Base-by-base conservation (phyloP, 2,113 vertebrate genomes). In the Pipa parva region DNA sequence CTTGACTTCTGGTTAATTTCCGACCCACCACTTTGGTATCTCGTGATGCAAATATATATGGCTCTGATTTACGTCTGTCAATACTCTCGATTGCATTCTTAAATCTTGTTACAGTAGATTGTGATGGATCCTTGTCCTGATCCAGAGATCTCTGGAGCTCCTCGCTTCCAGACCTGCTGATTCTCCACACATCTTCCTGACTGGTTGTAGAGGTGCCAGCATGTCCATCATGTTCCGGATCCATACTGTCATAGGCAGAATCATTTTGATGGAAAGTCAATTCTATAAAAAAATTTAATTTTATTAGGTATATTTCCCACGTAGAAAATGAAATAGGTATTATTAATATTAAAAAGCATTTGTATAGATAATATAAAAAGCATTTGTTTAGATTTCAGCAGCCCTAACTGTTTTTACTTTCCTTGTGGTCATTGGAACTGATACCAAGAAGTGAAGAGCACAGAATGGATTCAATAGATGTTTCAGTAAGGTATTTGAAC, bases 191-290 rank as follows among this genome's bases (percentile, higher is more conserved):
- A 5, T 52, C 20, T n/a, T 49, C 24, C 18, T 26, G 50, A 17
- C 66, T 56, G 36, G 28, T 17, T 5, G 68, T 75, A 18, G 71
- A 71, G 2, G 75, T 51, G 15, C 21, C 4, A 1, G 65, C 48
- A 27, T 84, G 83, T 13, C 76, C 72, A 28, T 95, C 92, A 0
- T 68, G 77, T 13, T 98, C 95, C 0, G 87, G 88, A 63, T 96
- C 95, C 0, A 90, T 90, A 83, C 94, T 98, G 78, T 95, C 92
- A 1, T 97, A 97, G 0, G 94, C 95, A 0, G 94, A 98, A 84
- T 98, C 95, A 3, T 91, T 93, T 72, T 92, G 93, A 48, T 89
- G 86, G 33, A 77, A 84, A 2, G 73, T 83, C 28, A 80, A 49
- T 1, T 97, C 97, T 98, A 83, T 12, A 60, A 58, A 51, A 59